Evolutionary conservation across 2,797 vertebrate genomes (phyloP).

Genomic region (Sebastes iracundus): DNA sequence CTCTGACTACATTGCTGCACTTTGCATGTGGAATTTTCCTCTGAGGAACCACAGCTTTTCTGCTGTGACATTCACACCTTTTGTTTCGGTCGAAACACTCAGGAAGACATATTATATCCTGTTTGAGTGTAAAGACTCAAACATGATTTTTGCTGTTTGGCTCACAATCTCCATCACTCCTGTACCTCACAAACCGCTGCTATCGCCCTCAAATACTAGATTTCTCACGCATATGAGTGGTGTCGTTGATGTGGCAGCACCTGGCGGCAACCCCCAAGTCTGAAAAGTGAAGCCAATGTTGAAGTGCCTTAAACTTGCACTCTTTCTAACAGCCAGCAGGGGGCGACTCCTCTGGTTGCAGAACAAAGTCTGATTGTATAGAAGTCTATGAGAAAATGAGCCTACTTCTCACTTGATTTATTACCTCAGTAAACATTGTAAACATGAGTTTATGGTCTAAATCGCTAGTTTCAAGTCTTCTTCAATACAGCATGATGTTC

Average conservation of each 20-base stretch:
- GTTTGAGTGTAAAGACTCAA: neutral
- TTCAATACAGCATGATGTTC: too few species aligned
- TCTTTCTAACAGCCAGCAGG: too few species aligned
- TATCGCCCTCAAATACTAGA: neutral
- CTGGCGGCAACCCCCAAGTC: neutral
- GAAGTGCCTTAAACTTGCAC: neutral
- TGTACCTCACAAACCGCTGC: neutral
- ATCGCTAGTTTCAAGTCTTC: too few species aligned
- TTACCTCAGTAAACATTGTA: too few species aligned
- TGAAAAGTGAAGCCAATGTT: neutral
- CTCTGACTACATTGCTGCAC: neutral
- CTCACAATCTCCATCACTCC: neutral
- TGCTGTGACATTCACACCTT: neutral
- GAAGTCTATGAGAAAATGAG: too few species aligned
- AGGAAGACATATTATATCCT: neutral
- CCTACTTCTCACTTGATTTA: too few species aligned
- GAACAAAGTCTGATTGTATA: too few species aligned
- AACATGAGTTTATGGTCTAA: too few species aligned
- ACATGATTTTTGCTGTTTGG: neutral
- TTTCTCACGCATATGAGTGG: neutral
- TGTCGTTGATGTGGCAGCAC: neutral
- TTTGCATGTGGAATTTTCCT: slow-evolving; percentile 30
- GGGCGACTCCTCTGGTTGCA: too few species aligned
- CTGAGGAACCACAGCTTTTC: neutral
- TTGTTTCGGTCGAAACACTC: neutral